Evolutionary conservation across 2,113 vertebrate genomes (phyloP).

Genomic region (Stigmatopora nigra): DNA sequence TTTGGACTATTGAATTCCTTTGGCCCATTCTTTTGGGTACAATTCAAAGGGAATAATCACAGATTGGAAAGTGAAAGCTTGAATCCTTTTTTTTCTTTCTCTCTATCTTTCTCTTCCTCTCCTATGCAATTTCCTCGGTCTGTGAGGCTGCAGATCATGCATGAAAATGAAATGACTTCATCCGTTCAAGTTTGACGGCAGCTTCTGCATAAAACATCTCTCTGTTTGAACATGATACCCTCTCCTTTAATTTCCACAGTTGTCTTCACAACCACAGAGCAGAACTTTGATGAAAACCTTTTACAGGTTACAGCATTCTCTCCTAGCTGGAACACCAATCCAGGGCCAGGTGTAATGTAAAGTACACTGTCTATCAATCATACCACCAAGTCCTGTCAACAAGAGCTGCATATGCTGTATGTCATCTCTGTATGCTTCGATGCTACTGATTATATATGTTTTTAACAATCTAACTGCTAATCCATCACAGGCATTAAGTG

Average conservation of each 20-base stretch:
- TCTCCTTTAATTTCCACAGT: slow-evolving; percentile 60
- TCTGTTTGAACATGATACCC: slow-evolving; percentile 64
- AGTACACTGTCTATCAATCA: slow-evolving; percentile 14
- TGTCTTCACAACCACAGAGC: slow-evolving; percentile 45
- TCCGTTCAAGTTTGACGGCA: slow-evolving; percentile 56
- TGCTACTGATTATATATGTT: slow-evolving; percentile 32
- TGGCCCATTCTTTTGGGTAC: slow-evolving; percentile 50
- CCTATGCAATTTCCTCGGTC: slow-evolving; percentile 60
- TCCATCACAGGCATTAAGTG: neutral
- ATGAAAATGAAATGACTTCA: slow-evolving; percentile 73
- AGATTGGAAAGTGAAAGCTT: slow-evolving; percentile 40
- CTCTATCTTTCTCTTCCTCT: slow-evolving; percentile 42
- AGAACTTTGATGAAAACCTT: slow-evolving; percentile 23
- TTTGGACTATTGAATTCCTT: slow-evolving; percentile 11
- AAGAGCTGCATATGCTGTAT: slow-evolving; percentile 2
- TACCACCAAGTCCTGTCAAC: slow-evolving; percentile 8
- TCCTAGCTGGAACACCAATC: slow-evolving; percentile 32
- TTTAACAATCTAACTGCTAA: slow-evolving; percentile 27
- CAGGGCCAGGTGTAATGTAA: slow-evolving; percentile 21
- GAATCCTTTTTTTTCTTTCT: slow-evolving; percentile 26
- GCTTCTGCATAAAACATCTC: slow-evolving; percentile 71
- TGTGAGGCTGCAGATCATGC: slow-evolving; percentile 65
- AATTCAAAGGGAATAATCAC: slow-evolving; percentile 57
- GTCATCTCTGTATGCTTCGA: slow-evolving; percentile 24
- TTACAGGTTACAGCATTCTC: slow-evolving; percentile 27